Percentiles rank a stretch among this genome's conserved stretches.
Evolutionary conservation across 2,113 vertebrate genomes (phyloP).

Genomic region (Takifugu flavidus): DNA sequence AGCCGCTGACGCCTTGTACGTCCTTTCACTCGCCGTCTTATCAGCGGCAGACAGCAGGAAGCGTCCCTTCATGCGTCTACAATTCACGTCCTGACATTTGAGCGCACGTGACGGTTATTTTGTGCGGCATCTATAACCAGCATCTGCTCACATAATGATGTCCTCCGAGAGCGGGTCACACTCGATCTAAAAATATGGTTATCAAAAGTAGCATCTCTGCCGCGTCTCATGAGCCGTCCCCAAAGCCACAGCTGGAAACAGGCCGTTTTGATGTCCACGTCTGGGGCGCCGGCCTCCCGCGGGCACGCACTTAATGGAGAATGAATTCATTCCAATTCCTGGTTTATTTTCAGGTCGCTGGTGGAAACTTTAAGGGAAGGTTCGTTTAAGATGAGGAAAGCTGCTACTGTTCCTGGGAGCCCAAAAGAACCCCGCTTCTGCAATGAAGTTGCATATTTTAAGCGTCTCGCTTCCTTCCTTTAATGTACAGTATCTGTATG

Average conservation of each 20-base stretch:
- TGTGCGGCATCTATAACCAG: neutral
- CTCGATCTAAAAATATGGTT: neutral
- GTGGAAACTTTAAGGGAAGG: neutral
- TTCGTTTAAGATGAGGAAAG: slow-evolving; percentile 7
- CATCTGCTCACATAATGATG: no score
- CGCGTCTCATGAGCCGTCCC: neutral
- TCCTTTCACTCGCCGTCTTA: slow-evolving; percentile 9
- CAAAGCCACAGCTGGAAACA: neutral
- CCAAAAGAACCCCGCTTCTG: slow-evolving; percentile 32
- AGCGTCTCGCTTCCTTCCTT: slow-evolving; percentile 12
- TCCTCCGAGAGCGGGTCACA: neutral
- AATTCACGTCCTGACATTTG: neutral
- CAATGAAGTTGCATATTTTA: slow-evolving; percentile 20
- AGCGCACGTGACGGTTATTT: neutral
- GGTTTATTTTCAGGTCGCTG: slow-evolving; percentile 1
- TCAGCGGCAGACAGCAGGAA: slow-evolving; percentile 17
- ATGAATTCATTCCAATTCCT: neutral
- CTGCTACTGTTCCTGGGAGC: slow-evolving; percentile 7
- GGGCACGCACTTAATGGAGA: neutral
- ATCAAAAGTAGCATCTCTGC: neutral
- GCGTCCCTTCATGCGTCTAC: neutral
- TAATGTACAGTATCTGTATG: slow-evolving; percentile 1
- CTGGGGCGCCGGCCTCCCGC: slow-evolving; percentile 2
- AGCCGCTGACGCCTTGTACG: slow-evolving; percentile 10
- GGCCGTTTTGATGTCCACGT: neutral